phyloP scores from a whole-genome alignment of 1,140 invertebrate genomes.

The Drosophila athabasca region DNA sequence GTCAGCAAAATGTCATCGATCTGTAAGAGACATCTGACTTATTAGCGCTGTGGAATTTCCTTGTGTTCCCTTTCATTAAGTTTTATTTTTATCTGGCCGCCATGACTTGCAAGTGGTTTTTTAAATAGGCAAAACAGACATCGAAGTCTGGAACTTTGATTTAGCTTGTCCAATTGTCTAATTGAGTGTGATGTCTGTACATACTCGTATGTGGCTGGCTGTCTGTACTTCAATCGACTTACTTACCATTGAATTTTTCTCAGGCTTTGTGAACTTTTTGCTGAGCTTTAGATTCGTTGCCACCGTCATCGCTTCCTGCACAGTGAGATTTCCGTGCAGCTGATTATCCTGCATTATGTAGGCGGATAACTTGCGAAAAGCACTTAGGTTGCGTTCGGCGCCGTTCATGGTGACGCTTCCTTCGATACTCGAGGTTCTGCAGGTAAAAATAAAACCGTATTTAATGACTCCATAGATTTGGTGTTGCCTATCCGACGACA shows the following conservation, averaged over 20 bases:
- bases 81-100: slow-evolving; percentile 12
- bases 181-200: neutral
- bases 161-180: slow-evolving; percentile 21
- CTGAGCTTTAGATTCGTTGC: slow-evolving; percentile 95
- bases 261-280: slow-evolving; percentile 87
- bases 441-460: neutral
- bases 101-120: slow-evolving; percentile 28
- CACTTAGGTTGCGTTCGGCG: slow-evolving; percentile 92
- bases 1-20: slow-evolving; percentile 96
- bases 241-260: slow-evolving; percentile 93
- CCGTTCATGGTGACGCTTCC: slow-evolving; percentile 94
- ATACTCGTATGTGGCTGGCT: neutral
- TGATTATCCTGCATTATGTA: slow-evolving; percentile 99
- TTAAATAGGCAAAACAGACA: slow-evolving; percentile 1
- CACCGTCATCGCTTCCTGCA: slow-evolving; percentile 96
- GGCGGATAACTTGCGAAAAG: slow-evolving; percentile 96
- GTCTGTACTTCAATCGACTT: neutral
- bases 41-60: neutral
- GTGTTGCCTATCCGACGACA: no score
- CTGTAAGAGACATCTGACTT: slow-evolving; percentile 83
- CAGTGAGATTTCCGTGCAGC: slow-evolving; percentile 95
- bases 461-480: no score
- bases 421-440: slow-evolving; percentile 89
- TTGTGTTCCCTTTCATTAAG: no score
- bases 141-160: slow-evolving; percentile 14